Evolutionary conservation across 2,888 invertebrate genomes (phyloP), one percentile per base, ranked within the genome.

Genomic region (Mystacides longicornis): DNA sequence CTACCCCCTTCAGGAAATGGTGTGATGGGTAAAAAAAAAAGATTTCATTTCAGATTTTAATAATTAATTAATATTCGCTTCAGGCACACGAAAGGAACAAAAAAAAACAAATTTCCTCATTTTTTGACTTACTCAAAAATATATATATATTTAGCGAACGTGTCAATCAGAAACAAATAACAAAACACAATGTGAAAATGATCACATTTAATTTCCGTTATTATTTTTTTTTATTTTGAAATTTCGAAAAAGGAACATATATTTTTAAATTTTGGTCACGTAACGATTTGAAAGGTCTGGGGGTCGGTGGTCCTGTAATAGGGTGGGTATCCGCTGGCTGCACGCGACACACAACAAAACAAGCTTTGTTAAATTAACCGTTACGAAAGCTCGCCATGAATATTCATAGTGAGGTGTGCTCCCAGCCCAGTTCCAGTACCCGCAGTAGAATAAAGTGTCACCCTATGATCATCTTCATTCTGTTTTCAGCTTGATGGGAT

Each of bases 311-410:
- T 31, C 31, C 31, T 31, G 31, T 7, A 31, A 31, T 11, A 31
- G 31, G 31, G 7, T 31, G 31, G n/a, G n/a, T n/a, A n/a, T n/a
- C n/a, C n/a, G n/a, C 16, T 14, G 37, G 37, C n/a, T 37, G 37
- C 16, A 37, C 37, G 7, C n/a, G 4, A 14, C 37, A 16, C 37
- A 14, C 46, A 46, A 46, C 19, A 58, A 58, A 60, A 60, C 55
- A 58, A 56, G 58, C 58, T 56, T 54, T 58, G 60, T 54, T 58
- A 60, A 60, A 60, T 60, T 58, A 60, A 60, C 60, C 60, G 56
- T 51, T 20, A 52, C 49, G 55, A 54, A 55, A 51, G 54, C 57
- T 49, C 49, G 55, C 49, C 52, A 60, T 60, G 60, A 58, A 60
- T 60, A 60, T 60, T 58, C 60, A 60, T 60, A n/a, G 37, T 7